Evolutionary conservation across 2,113 vertebrate genomes (phyloP), one percentile per base, ranked within the genome.

Genomic region (Lucifuga dentata): DNA sequence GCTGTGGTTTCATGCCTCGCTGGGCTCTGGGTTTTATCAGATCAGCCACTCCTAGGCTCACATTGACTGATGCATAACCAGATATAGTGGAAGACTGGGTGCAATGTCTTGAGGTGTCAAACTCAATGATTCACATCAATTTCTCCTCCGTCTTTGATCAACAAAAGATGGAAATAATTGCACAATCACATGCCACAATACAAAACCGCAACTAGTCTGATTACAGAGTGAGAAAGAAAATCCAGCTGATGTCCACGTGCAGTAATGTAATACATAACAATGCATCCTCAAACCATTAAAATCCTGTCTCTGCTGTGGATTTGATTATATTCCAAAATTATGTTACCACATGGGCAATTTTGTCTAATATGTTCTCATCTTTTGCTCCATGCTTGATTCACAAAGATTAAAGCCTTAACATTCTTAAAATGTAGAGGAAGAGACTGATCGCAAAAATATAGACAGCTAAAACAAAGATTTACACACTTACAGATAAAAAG

Each of bases 31-130:
- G 56, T 61, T 19, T 83, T 79, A 79, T 80, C 65, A 65, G 40
- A 16, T 6, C 52, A 53, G 40, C 78, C 83, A 57, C 87, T 76
- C 78, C 85, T 23, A 38, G 11, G 15, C 44, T 78, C 49, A 43
- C 76, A 78, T 73, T 71, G 71, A 82, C 71, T 82, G 70, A 85
- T 80, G 46, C 21, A 39, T 51, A 45, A 12, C 11, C 24, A 73
- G 68, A 81, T 80, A 72, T 7, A 57, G 38, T 21, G 11, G 29
- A 5, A 12, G 45, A 15, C 48, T 60, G 46, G 38, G 23, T 70
- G 74, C 10, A 40, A 56, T 63, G 41, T 21, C 36, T 11, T 17
- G 8, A 19, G 1, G 7, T 9, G 15, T 43, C 15, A 13, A 29
- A 15, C 38, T 2, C 40, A 17, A 43, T 43, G 40, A 17, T 16